Percentiles rank a stretch among this genome's conserved stretches.
These are phyloP conservation scores for Thalassaphorura encarpata DNA, from an alignment of 1,140 invertebrate genomes.

Conservation along the genomic window DNA sequence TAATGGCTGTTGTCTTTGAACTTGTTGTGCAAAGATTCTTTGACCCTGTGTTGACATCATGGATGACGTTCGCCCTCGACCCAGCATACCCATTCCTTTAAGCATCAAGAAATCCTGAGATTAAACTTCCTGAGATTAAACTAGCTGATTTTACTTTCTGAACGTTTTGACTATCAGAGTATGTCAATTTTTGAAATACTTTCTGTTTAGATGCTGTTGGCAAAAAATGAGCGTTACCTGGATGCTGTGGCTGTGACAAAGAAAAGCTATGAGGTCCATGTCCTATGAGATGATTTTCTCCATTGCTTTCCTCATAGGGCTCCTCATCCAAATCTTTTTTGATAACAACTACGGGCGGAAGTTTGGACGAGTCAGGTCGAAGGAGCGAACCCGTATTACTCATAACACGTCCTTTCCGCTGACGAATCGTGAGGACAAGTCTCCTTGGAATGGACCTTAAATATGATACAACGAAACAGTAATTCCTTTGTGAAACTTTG, in stretches of 20 bases:
- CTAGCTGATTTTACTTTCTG: slow-evolving; percentile 49
- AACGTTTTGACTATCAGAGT: too few species aligned
- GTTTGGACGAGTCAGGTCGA: slow-evolving; percentile 43
- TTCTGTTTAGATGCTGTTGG: slow-evolving; percentile 32
- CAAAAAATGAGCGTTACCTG: slow-evolving; percentile 1
- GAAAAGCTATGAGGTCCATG: slow-evolving; percentile 14
- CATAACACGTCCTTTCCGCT: slow-evolving; percentile 39
- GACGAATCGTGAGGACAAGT: slow-evolving; percentile 82
- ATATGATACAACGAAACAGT: too few species aligned
- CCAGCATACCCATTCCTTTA: slow-evolving; percentile 17
- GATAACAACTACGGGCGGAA: slow-evolving; percentile 84
- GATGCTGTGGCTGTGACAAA: background rate
- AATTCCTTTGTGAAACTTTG: too few species aligned
- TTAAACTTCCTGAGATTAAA: slow-evolving; percentile 28
- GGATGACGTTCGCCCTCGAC: slow-evolving; percentile 11
- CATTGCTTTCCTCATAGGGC: slow-evolving; percentile 41
- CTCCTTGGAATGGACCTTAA: slow-evolving; percentile 97
- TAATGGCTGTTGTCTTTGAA: background rate
- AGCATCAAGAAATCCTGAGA: background rate
- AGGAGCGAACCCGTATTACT: slow-evolving; percentile 16
- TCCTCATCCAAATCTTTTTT: slow-evolving; percentile 85
- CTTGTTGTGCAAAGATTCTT: slow-evolving; percentile 5
- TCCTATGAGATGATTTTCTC: slow-evolving; percentile 27
- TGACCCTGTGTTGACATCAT: slow-evolving; percentile 6
- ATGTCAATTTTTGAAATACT: too few species aligned